Percentiles rank a stretch among this genome's conserved stretches.
Evolutionary conservation across 2,797 vertebrate genomes (phyloP).

Genomic region (Mico argentatus): DNA sequence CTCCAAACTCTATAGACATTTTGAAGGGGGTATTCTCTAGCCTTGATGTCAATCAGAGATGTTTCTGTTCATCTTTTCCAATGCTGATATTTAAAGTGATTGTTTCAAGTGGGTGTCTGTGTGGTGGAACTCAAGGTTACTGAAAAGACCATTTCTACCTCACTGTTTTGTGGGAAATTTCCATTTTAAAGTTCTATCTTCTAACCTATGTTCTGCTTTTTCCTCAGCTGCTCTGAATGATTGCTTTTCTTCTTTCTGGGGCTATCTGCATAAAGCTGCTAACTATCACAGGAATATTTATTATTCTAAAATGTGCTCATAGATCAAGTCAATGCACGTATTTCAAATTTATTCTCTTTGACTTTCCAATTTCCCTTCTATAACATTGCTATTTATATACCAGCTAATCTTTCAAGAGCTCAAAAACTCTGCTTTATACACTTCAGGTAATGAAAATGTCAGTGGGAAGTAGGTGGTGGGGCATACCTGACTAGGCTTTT

Average conservation of each 20-base stretch:
- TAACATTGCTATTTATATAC: constrained; percentile 26
- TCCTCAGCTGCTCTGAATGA: neutral
- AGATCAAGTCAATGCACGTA: constrained; percentile 32
- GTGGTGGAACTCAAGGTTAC: neutral
- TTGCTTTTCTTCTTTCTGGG: neutral
- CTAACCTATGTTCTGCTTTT: neutral
- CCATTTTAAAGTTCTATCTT: constrained; percentile 3
- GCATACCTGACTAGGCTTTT: neutral
- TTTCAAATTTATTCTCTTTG: neutral
- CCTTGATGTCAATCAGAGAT: neutral
- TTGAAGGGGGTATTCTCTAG: neutral
- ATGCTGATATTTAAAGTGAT: neutral
- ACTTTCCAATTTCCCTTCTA: constrained; percentile 13
- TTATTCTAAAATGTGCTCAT: constrained; percentile 49
- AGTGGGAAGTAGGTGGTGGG: neutral
- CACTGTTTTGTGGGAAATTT: neutral
- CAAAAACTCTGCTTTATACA: neutral
- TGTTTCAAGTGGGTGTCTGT: neutral
- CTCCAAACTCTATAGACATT: neutral
- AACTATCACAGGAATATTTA: neutral
- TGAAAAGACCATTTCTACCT: neutral
- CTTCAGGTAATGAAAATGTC: constrained; percentile 48
- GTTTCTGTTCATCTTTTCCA: neutral
- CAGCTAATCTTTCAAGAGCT: constrained; percentile 18
- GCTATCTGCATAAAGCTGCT: neutral